Base-by-base conservation (phyloP, 1,140 invertebrate species). In the Vollenhovia emeryi region DNA sequence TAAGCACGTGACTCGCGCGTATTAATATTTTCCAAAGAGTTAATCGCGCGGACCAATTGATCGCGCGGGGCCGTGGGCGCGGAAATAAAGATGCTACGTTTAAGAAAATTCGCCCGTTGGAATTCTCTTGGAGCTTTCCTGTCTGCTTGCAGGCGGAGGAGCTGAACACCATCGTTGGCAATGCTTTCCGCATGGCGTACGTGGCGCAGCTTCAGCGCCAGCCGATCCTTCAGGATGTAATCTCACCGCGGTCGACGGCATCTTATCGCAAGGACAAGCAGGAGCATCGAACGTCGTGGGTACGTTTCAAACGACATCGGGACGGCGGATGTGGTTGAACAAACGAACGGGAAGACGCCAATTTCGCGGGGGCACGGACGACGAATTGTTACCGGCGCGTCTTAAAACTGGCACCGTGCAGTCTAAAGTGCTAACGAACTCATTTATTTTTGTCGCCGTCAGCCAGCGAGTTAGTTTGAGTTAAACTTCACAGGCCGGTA, bases 161-260 rank as follows among this genome's bases (percentile, higher is more conserved):
- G 95, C 94, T 98, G 92, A 98, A 98, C 95, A 96, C 97, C 85
- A 96, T 98, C 89, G 97, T 98, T 88, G 98, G 98, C 94, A 97
- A 98, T 97, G 98, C 98, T 91, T 98, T 98, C 96, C 97, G 98
- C 93, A 98, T 98, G 97, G 98, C 98, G 89, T 98, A 98, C 95
- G 97, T 97, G 90, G 97, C 97, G 91, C 97, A 98, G 94, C 96
- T 97, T 93, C 97, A 98, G 94, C 95, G 96, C 91, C 95, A 96
- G 87, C 95, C 95, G 83, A 95, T 94, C 89, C 94, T 96, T 90
- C 95, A 96, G 94, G 94, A 95, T 94, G 94, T 95, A 92, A 95
- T 95, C 92, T 91, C 95, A 60, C 94, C 96, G 84, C 94, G 94
- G 79, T 91, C 94, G n/a, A 87, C 92, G 66, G 87, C 93, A 40